A percentile compares a stretch with the other conserved stretches of the same genome.
Evolutionary conservation across 2,888 invertebrate species (phyloP).

Genomic region (Troilus luridus): DNA sequence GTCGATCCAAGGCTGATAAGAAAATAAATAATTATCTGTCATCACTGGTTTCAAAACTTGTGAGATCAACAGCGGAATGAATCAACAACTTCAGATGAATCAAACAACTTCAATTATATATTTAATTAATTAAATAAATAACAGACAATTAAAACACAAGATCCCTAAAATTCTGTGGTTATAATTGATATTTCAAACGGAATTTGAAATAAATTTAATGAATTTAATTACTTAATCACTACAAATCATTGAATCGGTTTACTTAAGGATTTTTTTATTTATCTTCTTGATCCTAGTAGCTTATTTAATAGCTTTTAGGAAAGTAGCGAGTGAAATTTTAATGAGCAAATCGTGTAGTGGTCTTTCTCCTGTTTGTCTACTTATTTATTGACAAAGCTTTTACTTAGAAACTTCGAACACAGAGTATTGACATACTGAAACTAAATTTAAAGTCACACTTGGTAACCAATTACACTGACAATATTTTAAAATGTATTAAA

Average conservation of each 20-base stretch:
- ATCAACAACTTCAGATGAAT: too few species aligned
- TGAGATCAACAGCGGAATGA: too few species aligned
- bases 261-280: neutral
- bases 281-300: neutral
- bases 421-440: neutral
- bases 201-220: too few species aligned
- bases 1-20: too few species aligned
- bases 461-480: neutral
- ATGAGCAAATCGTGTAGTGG: neutral
- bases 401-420: neutral
- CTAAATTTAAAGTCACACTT: neutral
- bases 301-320: constrained; percentile 31
- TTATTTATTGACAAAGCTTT: constrained; percentile 4
- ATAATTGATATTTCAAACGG: too few species aligned
- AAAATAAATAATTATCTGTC: too few species aligned
- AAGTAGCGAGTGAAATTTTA: neutral
- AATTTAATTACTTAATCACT: neutral
- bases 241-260: neutral
- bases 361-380: neutral
- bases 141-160: too few species aligned
- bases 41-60: too few species aligned
- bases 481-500: neutral
- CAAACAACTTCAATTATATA: too few species aligned
- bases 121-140: too few species aligned
- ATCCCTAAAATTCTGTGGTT: too few species aligned